Percentiles rank a stretch among this genome's conserved stretches.
Evolutionary conservation across 2,888 invertebrate genomes (phyloP).

Genomic region (Eupithecia tripunctaria): DNA sequence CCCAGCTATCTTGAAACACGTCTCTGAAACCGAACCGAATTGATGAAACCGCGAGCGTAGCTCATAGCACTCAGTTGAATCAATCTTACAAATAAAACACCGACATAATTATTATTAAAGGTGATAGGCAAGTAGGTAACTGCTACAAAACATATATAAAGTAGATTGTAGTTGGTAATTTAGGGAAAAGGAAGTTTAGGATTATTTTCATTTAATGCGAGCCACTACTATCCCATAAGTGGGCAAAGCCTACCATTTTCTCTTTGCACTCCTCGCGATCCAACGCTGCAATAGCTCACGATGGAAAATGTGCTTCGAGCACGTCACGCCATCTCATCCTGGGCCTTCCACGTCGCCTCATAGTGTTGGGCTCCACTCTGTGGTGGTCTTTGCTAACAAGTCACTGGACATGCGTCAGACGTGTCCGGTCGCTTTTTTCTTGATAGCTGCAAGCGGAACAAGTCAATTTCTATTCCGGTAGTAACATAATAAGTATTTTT

Average conservation of each 20-base stretch:
- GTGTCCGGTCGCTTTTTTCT: neutral
- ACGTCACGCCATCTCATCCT: no score
- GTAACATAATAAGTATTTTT: neutral
- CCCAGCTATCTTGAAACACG: slow-evolving; percentile 55
- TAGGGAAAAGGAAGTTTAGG: neutral
- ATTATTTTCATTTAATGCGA: no score
- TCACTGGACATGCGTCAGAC: no score
- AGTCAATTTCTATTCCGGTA: neutral
- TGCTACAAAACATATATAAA: neutral
- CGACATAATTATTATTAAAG: no score
- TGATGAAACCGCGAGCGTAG: slow-evolving; percentile 43
- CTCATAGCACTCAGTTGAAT: neutral
- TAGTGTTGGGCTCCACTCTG: no score
- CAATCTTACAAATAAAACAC: neutral
- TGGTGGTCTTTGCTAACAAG: no score
- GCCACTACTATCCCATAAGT: no score
- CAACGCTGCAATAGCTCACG: no score
- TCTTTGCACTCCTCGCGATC: no score
- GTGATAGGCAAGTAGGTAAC: neutral
- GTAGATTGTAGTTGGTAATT: neutral
- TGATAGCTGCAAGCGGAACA: neutral
- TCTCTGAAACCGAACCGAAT: slow-evolving; percentile 50
- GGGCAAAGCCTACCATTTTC: no score
- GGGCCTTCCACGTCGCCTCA: no score
- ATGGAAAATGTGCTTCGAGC: no score